A percentile compares a stretch with the other conserved stretches of the same genome.
phyloP scores from a whole-genome alignment of 2,113 vertebrate species.

The Coturnix japonica region DNA sequence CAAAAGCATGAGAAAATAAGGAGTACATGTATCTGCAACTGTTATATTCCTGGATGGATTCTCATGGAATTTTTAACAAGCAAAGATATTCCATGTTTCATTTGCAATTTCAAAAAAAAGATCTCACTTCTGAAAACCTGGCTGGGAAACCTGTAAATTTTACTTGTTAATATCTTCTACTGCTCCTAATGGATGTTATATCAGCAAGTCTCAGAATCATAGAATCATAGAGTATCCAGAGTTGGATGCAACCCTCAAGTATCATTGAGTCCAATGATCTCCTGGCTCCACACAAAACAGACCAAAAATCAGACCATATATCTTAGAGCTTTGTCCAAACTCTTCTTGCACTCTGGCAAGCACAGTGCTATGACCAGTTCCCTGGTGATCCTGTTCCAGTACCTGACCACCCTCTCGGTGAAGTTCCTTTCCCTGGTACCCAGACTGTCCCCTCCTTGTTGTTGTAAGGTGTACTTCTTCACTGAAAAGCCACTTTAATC shows the following conservation, averaged over 20 bases:
- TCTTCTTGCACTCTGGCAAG: too few species aligned
- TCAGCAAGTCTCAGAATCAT: neutral
- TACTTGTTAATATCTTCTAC: neutral
- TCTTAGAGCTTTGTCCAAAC: too few species aligned
- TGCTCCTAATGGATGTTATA: neutral
- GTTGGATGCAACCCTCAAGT: too few species aligned
- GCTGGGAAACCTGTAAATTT: neutral
- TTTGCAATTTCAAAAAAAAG: neutral
- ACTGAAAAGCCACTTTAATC: neutral
- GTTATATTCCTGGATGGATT: neutral
- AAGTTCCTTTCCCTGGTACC: too few species aligned
- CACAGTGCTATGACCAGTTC: too few species aligned
- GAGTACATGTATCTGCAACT: accelerated
- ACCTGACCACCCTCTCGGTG: too few species aligned
- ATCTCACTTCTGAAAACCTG: neutral
- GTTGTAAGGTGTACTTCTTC: neutral
- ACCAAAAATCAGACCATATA: too few species aligned
- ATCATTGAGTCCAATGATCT: too few species aligned
- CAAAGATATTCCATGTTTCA: neutral
- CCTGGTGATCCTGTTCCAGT: too few species aligned
- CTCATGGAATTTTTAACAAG: neutral
- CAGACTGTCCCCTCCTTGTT: too few species aligned
- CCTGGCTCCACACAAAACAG: too few species aligned
- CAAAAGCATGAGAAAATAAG: neutral
- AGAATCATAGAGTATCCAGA: too few species aligned